Conservation (phyloP, 2,113 vertebrate genomes). For the Hiodon tergisus region DNA sequence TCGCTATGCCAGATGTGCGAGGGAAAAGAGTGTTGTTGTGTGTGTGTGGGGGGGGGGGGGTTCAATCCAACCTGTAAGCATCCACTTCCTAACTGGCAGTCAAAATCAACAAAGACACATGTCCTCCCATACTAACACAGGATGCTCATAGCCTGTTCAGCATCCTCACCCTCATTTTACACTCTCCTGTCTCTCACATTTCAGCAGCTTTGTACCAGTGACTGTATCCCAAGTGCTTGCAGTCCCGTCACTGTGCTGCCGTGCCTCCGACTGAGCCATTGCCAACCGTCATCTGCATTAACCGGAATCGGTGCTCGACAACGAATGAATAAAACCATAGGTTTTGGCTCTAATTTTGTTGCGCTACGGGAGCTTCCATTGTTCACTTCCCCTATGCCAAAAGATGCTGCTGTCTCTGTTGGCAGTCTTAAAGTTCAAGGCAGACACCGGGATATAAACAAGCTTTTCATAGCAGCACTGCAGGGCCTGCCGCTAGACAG, state of each 20-base stretch:
- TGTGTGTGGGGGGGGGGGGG: conserved; percentile 7
- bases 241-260: background rate
- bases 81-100: conserved; percentile 53
- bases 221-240: background rate
- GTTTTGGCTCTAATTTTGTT: background rate
- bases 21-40: conserved; percentile 39
- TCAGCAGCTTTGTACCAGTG: too few relatives aligned
- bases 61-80: conserved; percentile 45
- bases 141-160: conserved; percentile 58
- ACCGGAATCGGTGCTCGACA: background rate
- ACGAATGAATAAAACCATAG: background rate
- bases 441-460: conserved; percentile 10
- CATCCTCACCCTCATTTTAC: conserved; percentile 37
- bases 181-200: conserved; percentile 32
- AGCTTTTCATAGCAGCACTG: conserved; percentile 2
- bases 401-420: background rate
- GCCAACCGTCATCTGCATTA: background rate
- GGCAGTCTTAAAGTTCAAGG: conserved; percentile 4
- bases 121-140: conserved; percentile 50
- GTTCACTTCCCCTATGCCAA: background rate
- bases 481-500: background rate
- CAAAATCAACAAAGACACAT: conserved; percentile 41
- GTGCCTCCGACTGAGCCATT: background rate
- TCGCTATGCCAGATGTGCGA: conserved; percentile 52
- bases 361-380: background rate